Evolutionary conservation across 2,797 vertebrate genomes (phyloP).

Genomic region (Pangasius macronema): DNA sequence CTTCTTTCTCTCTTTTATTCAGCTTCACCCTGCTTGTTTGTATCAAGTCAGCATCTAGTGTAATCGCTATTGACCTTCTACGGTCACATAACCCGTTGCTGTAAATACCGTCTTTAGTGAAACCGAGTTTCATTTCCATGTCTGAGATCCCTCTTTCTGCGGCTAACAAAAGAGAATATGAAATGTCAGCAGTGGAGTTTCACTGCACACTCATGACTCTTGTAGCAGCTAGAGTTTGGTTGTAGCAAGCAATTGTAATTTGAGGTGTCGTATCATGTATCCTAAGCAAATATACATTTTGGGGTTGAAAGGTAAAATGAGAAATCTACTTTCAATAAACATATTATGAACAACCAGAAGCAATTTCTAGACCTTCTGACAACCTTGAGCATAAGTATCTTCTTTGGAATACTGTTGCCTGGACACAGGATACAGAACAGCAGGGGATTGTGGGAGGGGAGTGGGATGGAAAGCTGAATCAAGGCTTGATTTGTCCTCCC

Average conservation of each 20-base stretch:
- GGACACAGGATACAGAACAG: conserved; percentile 29
- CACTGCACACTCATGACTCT: neutral
- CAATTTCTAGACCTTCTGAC: conserved; percentile 19
- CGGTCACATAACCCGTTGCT: neutral
- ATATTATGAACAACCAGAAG: neutral
- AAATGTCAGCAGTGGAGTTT: conserved; percentile 26
- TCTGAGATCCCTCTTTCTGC: neutral
- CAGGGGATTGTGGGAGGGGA: conserved; percentile 36
- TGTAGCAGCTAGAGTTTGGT: neutral
- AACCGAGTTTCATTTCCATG: conserved; percentile 24
- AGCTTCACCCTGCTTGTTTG: neutral
- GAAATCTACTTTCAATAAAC: neutral
- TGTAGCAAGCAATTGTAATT: neutral
- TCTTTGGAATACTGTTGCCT: conserved; percentile 33
- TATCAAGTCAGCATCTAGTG: conserved; percentile 6
- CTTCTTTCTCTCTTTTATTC: neutral
- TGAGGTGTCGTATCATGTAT: neutral
- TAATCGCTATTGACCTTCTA: neutral
- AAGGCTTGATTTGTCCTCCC: conserved; percentile 28
- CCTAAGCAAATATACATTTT: neutral
- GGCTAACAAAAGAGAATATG: neutral
- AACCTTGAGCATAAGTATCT: conserved; percentile 20
- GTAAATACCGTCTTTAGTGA: neutral
- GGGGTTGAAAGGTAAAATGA: neutral
- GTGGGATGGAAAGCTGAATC: conserved; percentile 39